Percentiles rank a stretch among this genome's conserved stretches.
phyloP scores from a whole-genome alignment of 2,797 vertebrate species.

The Betta splendens region DNA sequence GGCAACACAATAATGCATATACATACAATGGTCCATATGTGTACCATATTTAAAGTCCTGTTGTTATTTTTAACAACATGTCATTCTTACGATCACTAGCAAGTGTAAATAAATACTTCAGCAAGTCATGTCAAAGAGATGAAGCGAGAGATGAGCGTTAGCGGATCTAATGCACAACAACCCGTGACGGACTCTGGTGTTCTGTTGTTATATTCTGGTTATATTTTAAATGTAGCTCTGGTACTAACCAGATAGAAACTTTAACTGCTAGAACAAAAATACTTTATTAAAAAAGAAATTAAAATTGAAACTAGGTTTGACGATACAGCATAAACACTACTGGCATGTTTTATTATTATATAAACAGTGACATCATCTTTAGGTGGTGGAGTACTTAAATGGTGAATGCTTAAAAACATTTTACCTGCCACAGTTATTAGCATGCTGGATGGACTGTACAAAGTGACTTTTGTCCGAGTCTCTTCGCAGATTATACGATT shows the following conservation, averaged over 20 bases:
- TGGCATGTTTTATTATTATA: constrained; percentile 18
- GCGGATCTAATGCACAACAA: constrained; percentile 56
- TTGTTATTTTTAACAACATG: constrained; percentile 72
- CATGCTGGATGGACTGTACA: constrained; percentile 30
- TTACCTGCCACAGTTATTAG: constrained; percentile 16
- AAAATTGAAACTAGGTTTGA: constrained; percentile 26
- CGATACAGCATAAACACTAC: constrained; percentile 48
- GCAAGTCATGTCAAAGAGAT: constrained; percentile 71
- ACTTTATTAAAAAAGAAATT: constrained; percentile 15
- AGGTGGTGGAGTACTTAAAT: constrained; percentile 46
- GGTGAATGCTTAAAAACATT: constrained; percentile 7
- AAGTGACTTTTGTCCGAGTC: constrained; percentile 22
- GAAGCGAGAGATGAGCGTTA: too few species aligned
- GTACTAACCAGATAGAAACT: constrained; percentile 28
- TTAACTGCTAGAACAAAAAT: constrained; percentile 36
- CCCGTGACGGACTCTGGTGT: constrained; percentile 34
- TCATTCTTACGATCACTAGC: constrained; percentile 71
- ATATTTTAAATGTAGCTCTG: constrained; percentile 33
- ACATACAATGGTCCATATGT: constrained; percentile 77
- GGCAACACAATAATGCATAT: constrained; percentile 81
- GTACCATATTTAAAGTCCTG: constrained; percentile 71
- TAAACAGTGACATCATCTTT: constrained; percentile 69
- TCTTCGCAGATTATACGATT: constrained; percentile 56
- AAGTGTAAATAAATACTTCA: constrained; percentile 72
- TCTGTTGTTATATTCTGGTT: constrained; percentile 8